Base-by-base conservation (phyloP, 2,888 invertebrate genomes). In the Ryuthela nishihirai region DNA sequence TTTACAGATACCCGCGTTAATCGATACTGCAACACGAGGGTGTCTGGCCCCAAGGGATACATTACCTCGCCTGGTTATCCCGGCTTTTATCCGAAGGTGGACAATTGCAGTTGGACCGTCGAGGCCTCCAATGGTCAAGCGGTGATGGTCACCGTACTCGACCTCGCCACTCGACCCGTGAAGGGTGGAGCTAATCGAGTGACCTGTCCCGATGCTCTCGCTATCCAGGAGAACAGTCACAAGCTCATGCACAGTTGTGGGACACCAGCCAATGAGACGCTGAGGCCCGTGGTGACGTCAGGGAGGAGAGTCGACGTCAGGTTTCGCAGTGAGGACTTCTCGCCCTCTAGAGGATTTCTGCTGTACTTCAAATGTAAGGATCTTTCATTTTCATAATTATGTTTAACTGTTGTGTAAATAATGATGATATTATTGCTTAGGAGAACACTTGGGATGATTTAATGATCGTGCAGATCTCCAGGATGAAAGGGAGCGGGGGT, bases 21-120 rank as follows among this genome's bases (percentile, higher is more conserved):
- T 18, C 80, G 78, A 69, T 81, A 78, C 69, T 82, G 82, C 70
- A 80, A 79, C 66, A 76, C 79, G 3, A 78, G 80, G 62, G 74
- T 81, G 39, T 67, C 67, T 1, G 75, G 77, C 1, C 77, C 78
- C 55, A 82, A 83, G 70, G 85, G 84, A 2, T 83, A 84, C 72
- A 79, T 84, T 64, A 79, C 81, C 29, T 83, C 82, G 62, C 87
- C 87, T 0, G 87, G 86, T 6, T 87, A 86, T 73, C 87, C 87
- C 0, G 79, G 83, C 67, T 85, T 81, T 74, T 87, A 87, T 71
- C 78, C 84, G 12, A 85, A 84, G 0, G 81, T 81, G 34, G 73
- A 71, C 70, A 73, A 80, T 65, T 87, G 87, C 71, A 78, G 80
- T 34, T 87, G 86, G 86, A 78, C 77, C 58, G 78, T 87, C 50